These are phyloP conservation scores for Lepidocyrtoides sp. DNA, from an alignment of 2,888 invertebrate genomes.

Conservation along the genomic window DNA sequence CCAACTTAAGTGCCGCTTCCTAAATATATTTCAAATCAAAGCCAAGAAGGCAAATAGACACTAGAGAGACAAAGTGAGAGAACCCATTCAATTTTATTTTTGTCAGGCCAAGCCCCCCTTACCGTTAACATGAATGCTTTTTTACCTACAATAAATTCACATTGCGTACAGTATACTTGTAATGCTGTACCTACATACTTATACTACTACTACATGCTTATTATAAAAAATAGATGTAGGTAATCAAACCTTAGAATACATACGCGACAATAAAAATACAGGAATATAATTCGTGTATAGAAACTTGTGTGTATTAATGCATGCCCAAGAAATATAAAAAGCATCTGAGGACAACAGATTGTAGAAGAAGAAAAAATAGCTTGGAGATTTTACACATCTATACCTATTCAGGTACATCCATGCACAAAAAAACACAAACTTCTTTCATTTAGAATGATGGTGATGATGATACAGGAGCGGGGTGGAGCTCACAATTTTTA, in stretches of 20 bases:
- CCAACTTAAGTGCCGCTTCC: slow-evolving; percentile 68
- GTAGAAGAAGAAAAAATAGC: neutral
- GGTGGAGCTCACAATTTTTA: slow-evolving; percentile 73
- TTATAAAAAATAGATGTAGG: neutral
- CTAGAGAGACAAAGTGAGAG: slow-evolving; percentile 27
- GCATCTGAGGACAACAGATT: slow-evolving; percentile 14
- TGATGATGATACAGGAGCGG: slow-evolving; percentile 73
- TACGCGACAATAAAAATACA: slow-evolving; percentile 26
- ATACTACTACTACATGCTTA: no score
- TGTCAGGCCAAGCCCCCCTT: slow-evolving; percentile 80
- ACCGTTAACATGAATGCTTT: slow-evolving; percentile 76
- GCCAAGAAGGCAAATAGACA: neutral
- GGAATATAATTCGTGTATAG: neutral
- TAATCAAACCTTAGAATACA: slow-evolving; percentile 44
- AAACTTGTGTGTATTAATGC: slow-evolving; percentile 3
- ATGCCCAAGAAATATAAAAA: neutral
- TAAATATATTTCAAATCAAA: slow-evolving; percentile 40
- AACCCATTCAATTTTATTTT: slow-evolving; percentile 75
- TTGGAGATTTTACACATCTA: slow-evolving; percentile 18
- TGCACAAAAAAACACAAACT: slow-evolving; percentile 17
- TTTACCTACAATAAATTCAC: slow-evolving; percentile 52
- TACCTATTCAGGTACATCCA: slow-evolving; percentile 31
- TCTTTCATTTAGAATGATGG: neutral
- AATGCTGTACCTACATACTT: neutral
- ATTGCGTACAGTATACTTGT: neutral